These are phyloP conservation scores for Epinotia bilunana DNA, from an alignment of 2,888 invertebrate species.

Conservation along the genomic window DNA sequence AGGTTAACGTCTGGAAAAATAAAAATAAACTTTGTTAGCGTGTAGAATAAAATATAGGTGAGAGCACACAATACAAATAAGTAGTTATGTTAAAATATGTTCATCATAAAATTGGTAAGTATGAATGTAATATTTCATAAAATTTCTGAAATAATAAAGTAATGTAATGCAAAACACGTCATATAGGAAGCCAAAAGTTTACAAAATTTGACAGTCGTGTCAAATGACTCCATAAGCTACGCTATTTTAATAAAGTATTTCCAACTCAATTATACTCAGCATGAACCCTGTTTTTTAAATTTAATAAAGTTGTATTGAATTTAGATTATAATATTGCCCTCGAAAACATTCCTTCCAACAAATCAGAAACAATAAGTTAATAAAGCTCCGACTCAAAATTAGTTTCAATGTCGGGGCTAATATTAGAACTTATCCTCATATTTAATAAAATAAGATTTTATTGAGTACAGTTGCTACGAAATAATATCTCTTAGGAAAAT, in stretches of 20 bases:
- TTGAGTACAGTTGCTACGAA: no score
- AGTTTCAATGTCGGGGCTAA: no score
- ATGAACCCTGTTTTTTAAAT: neutral
- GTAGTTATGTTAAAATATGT: no score
- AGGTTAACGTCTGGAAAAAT: neutral
- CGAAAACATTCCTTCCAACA: neutral
- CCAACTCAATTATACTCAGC: neutral
- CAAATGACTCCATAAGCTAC: constrained; percentile 1
- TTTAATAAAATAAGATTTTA: no score
- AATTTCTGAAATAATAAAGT: no score
- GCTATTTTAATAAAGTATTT: neutral
- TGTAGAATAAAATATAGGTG: neutral
- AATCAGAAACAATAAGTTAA: neutral
- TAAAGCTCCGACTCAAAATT: neutral
- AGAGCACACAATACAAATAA: neutral
- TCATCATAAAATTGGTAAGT: no score
- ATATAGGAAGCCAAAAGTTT: neutral
- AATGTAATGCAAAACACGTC: neutral
- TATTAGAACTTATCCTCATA: no score
- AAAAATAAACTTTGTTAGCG: neutral
- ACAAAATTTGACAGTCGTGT: neutral
- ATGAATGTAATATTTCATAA: no score
- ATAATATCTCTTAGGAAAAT: no score
- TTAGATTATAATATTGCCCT: neutral
- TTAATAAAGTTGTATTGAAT: constrained; percentile 6